A percentile compares a stretch with the other conserved stretches of the same genome.
Evolutionary conservation across 2,113 vertebrate species (phyloP).

Genomic region (Sialia sialis): DNA sequence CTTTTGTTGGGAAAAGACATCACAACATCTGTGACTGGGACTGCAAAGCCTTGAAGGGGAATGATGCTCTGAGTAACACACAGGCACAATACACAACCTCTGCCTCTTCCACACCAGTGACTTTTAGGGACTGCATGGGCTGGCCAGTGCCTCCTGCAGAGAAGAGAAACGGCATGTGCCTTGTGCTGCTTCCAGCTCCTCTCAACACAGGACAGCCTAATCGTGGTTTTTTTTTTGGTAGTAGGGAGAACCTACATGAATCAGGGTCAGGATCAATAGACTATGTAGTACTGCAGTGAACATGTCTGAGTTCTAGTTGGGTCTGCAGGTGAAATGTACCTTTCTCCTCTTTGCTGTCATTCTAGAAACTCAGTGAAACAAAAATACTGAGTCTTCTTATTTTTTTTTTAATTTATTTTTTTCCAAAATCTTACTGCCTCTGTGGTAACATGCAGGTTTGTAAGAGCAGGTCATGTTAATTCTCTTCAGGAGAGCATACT

Average conservation of each 20-base stretch:
- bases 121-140: neutral
- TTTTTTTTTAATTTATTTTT: neutral
- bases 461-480: neutral
- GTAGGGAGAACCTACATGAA: neutral
- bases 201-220: neutral
- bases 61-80: neutral
- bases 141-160: neutral
- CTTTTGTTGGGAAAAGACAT: neutral
- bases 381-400: neutral
- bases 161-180: neutral
- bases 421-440: neutral
- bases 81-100: neutral
- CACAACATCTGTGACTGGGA: neutral
- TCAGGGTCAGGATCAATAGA: neutral
- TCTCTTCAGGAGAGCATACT: neutral
- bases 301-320: neutral
- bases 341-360: neutral
- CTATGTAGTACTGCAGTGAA: neutral
- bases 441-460: neutral
- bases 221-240: neutral
- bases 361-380: neutral
- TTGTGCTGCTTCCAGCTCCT: neutral
- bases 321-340: neutral
- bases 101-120: neutral
- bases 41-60: neutral